A percentile compares a stretch with the other conserved stretches of the same genome.
Conservation (phyloP, 2,797 vertebrate species). For the Thripadectes ignobilis region DNA sequence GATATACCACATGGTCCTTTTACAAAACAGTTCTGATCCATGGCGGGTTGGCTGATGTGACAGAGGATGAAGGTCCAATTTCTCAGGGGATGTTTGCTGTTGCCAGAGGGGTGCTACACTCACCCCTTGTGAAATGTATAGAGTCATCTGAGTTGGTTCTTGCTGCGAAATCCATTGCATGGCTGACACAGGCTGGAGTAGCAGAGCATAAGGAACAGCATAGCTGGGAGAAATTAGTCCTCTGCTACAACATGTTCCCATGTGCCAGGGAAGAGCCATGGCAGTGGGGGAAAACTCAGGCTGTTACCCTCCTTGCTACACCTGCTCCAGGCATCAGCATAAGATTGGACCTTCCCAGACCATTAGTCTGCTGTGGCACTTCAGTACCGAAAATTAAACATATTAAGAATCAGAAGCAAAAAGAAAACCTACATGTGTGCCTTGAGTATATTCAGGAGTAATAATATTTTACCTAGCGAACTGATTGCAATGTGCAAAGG, state of each 20-base stretch:
- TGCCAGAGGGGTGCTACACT: background rate
- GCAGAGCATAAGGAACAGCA: background rate
- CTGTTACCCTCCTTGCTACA: fast-evolving
- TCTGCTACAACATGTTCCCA: background rate
- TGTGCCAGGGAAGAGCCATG: background rate
- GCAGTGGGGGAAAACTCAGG: background rate
- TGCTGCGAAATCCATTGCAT: background rate
- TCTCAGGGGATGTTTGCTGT: background rate
- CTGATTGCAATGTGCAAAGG: background rate
- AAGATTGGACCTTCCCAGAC: background rate
- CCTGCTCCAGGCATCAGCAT: background rate
- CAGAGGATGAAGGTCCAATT: background rate
- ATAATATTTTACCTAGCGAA: background rate
- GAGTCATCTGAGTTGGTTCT: background rate
- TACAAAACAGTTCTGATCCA: fast-evolving
- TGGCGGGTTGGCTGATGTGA: background rate
- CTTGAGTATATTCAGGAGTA: background rate
- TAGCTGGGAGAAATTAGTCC: background rate
- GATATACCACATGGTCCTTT: background rate
- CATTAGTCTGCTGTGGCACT: background rate
- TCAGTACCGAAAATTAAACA: background rate
- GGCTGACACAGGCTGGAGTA: fast-evolving
- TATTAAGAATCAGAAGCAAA: background rate
- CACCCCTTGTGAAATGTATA: background rate
- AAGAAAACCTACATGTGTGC: background rate